A percentile compares a stretch with the other conserved stretches of the same genome.
Conservation (phyloP, 2,113 vertebrate genomes). For the Thryonomys swinderianus region DNA sequence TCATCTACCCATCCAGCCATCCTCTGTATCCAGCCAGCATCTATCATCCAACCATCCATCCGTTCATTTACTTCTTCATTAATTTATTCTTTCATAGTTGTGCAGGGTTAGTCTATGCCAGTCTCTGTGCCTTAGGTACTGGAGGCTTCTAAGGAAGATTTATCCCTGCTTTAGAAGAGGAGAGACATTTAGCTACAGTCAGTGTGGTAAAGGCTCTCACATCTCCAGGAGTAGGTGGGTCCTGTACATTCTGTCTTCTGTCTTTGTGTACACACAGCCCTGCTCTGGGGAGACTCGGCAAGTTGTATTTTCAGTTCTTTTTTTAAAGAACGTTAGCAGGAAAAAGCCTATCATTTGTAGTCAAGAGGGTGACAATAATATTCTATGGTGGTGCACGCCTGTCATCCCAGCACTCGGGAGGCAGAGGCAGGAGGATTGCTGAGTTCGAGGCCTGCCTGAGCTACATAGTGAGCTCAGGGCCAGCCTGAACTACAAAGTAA, state of each 20-base stretch:
- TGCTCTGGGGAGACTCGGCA: not conserved
- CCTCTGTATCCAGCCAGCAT: not conserved
- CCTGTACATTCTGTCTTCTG: not conserved
- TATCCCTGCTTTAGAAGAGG: not conserved
- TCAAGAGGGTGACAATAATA: constrained; percentile 26
- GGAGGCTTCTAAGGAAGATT: not conserved
- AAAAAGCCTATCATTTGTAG: not conserved
- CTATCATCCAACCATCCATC: not conserved
- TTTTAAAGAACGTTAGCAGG: not conserved
- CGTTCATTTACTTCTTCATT: not conserved
- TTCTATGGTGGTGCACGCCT: no score
- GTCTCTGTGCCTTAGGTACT: not conserved
- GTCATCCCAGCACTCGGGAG: no score
- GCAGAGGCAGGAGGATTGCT: no score
- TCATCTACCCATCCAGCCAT: not conserved
- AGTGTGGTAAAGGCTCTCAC: not conserved
- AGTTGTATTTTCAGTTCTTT: not conserved
- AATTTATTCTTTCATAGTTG: constrained; percentile 3
- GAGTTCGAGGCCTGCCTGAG: no score
- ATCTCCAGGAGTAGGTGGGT: not conserved
- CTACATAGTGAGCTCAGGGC: no score
- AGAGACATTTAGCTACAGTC: not conserved
- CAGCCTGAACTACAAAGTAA: no score
- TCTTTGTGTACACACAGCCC: not conserved
- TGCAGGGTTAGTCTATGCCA: not conserved